Conservation (phyloP, 1,140 invertebrate species). For the Ctenoplectra terminalis region DNA sequence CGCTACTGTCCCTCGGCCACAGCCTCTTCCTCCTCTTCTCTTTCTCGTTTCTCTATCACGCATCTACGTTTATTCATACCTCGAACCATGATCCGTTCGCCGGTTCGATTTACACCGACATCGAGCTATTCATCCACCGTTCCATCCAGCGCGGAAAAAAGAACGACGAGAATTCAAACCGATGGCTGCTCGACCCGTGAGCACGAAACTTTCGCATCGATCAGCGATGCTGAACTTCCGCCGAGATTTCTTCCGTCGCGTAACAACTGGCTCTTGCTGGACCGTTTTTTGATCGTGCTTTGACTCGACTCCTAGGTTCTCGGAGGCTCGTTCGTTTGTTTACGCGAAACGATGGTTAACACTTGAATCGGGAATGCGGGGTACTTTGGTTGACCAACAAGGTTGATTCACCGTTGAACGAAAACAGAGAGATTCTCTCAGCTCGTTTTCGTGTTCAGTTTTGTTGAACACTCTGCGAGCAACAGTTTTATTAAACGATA, state of each 20-base stretch:
- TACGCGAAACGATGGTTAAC: background rate
- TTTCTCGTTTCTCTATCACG: background rate
- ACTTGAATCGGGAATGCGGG: too few species aligned
- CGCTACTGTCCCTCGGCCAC: too few species aligned
- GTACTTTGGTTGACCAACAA: too few species aligned
- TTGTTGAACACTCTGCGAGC: too few species aligned
- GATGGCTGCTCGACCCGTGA: background rate
- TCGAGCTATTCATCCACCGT: background rate
- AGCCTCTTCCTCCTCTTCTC: background rate
- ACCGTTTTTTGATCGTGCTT: background rate
- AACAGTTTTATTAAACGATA: too few species aligned
- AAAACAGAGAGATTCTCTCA: too few species aligned
- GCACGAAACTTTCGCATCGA: constrained; percentile 18
- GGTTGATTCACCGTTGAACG: too few species aligned
- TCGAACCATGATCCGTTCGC: background rate
- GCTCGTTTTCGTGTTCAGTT: too few species aligned
- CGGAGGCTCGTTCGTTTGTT: background rate
- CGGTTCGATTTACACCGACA: background rate
- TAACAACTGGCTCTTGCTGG: background rate
- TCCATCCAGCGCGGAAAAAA: background rate
- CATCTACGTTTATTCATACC: background rate
- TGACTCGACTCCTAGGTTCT: background rate
- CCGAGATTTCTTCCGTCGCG: constrained; percentile 4
- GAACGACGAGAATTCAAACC: background rate
- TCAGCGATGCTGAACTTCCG: constrained; percentile 8